These are phyloP conservation scores for Nannoperca australis DNA, from an alignment of 2,797 vertebrate genomes.

Conservation along the genomic window DNA sequence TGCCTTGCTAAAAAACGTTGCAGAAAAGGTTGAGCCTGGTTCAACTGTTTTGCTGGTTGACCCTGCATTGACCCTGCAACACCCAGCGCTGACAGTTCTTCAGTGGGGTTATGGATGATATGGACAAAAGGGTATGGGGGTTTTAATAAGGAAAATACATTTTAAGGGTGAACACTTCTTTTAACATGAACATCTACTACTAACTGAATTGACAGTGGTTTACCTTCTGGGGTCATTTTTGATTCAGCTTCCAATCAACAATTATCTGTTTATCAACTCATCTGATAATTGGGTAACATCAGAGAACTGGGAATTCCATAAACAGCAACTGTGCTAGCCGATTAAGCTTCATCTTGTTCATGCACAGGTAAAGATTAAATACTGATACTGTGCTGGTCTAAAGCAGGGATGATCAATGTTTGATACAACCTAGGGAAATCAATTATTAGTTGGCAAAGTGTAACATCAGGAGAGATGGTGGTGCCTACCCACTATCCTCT, in stretches of 20 bases:
- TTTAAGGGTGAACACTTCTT: not conserved
- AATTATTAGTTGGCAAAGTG: not conserved
- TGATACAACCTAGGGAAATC: not conserved
- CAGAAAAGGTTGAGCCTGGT: no score
- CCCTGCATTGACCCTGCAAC: not conserved
- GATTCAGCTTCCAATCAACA: not conserved
- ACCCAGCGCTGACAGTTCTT: not conserved
- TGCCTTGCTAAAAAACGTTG: no score
- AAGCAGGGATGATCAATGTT: constrained; percentile 3
- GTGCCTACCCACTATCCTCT: constrained; percentile 25
- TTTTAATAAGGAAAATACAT: not conserved
- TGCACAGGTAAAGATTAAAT: not conserved
- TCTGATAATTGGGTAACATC: not conserved
- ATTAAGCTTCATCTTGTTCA: not conserved
- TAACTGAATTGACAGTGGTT: not conserved
- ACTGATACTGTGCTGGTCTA: not conserved
- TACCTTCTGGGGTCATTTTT: not conserved
- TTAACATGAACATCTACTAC: not conserved
- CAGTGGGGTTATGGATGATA: not conserved
- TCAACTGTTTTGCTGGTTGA: not conserved
- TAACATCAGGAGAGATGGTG: constrained; percentile 33
- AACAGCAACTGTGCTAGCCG: not conserved
- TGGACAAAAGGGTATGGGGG: not conserved
- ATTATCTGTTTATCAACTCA: not conserved
- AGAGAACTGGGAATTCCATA: not conserved